Base-by-base conservation (phyloP, 2,888 invertebrate genomes). In the Drosophila borborema region DNA sequence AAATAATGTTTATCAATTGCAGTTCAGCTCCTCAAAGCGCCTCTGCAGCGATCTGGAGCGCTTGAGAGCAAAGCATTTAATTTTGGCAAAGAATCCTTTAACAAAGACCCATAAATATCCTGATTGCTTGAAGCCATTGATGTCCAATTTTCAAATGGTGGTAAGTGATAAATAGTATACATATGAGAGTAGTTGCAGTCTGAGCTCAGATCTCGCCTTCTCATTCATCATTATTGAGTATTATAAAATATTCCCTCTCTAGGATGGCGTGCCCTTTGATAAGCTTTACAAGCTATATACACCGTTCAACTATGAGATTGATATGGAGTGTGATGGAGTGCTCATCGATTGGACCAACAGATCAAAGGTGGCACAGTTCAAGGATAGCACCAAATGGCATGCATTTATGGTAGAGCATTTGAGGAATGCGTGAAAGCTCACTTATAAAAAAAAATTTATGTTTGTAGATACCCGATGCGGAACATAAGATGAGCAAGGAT, bases 331-430 rank as follows among this genome's bases (percentile, higher is more conserved):
- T 20, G 89, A 90, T 60, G 88, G 89, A 14, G 58, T 68, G 38
- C 72, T 86, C 12, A 80, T 90, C 45, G 86, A 92, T 73, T 74
- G 79, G 77, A 74, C 69, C 8, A 87, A 83, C 64, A 83, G 86
- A 60, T 28, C 65, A 5, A 64, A 64, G 3, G 10, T 92, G 46
- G 54, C 62, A 0, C 76, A 85, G 54, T 92, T 87, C 43, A 81
- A 80, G 59, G 72, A 77, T n/a, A 91, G 91, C 43, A 65, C 76
- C 18, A 72, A 91, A 36, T 92, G 92, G 92, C 92, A 92, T 80
- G 91, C 90, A 2, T 77, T 92, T 48, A 69, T 91, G 72, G 92
- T 92, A 61, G 54, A 64, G 0, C 38, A 23, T 43, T 10, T 2
- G 8, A 8, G 3, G 1, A 12, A 14, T 51, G 0, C 16, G 2